Base-by-base conservation (phyloP, 2,113 vertebrate species). In the Poecile atricapillus region DNA sequence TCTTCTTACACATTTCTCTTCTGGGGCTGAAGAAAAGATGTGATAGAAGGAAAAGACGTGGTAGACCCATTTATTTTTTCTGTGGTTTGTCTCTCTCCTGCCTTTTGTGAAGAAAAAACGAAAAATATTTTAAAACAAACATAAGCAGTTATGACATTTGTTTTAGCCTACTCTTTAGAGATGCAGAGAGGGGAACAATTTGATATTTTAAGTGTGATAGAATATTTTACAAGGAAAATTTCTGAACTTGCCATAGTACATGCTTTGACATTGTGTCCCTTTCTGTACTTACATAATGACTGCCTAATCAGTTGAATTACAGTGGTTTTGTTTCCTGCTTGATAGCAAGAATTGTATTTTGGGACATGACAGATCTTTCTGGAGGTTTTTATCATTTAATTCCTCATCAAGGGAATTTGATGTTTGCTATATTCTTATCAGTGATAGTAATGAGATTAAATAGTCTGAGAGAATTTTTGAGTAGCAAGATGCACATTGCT, bases 391-490 rank as follows among this genome's bases (percentile, higher is more conserved):
- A 77, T 89, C 49, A 13, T 33, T 87, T 78, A 68, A 64, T 55
- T 86, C 64, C 47, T 88, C 28, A 43, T 84, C 28, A 56, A 43
- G 60, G 43, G 87, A 69, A 59, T 92, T 89, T 89, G 60, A 55
- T 74, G 74, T 95, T 95, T 92, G 85, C 89, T 83, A 5, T 91
- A 41, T 60, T 76, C 69, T 96, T 94, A 87, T 74, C 60, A 63
- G 58, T 74, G 31, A 89, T 93, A 88, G 83, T 73, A 93, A 89
- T 73, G 64, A 90, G 63, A 71, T 95, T 35, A 95, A 96, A 81
- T 81, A 85, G 71, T 89, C 53, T 62, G 67, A 89, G 77, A 83
- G 52, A 93, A 82, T 63, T 94, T 94, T 87, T 58, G 56, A 90
- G 89, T 84, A 89, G 86, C 68, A 76, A 90, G 21, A n/a, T 92